A percentile compares a stretch with the other conserved stretches of the same genome.
phyloP scores from a whole-genome alignment of 2,797 vertebrate species.

The Natrix natrix region DNA sequence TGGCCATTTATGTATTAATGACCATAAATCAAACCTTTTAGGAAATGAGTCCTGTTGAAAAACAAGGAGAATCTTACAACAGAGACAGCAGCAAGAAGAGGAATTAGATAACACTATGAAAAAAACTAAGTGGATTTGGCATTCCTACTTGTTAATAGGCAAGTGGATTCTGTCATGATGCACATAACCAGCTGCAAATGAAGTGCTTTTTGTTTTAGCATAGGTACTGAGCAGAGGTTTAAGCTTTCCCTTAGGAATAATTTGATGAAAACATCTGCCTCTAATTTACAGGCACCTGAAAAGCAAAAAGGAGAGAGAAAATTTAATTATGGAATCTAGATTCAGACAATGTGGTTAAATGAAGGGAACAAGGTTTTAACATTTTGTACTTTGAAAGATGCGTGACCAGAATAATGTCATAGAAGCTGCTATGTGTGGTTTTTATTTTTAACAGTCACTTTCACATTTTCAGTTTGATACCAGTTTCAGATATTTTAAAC shows the following conservation, averaged over 20 bases:
- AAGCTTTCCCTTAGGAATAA: constrained; percentile 44
- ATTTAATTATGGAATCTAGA: constrained; percentile 26
- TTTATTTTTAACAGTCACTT: neutral
- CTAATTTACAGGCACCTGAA: constrained; percentile 4
- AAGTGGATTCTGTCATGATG: constrained; percentile 28
- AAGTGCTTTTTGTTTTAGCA: constrained; percentile 24
- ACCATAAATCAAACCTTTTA: neutral
- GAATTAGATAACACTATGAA: constrained; percentile 31
- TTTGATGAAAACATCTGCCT: constrained; percentile 23
- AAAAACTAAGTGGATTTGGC: constrained; percentile 33
- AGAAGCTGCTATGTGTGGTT: neutral
- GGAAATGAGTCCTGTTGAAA: constrained; percentile 17
- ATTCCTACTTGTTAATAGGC: constrained; percentile 10
- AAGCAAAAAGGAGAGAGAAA: constrained; percentile 34
- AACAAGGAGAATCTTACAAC: constrained; percentile 15
- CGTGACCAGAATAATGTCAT: neutral
- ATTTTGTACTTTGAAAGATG: constrained; percentile 23
- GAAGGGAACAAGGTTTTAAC: neutral
- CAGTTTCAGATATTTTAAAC: neutral
- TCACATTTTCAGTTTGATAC: neutral
- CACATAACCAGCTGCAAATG: constrained; percentile 12
- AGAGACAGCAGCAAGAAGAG: constrained; percentile 9
- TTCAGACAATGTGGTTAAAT: constrained; percentile 19
- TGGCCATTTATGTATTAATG: constrained; percentile 14
- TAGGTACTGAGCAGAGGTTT: constrained; percentile 18